Percentiles rank a stretch among this genome's conserved stretches.
Evolutionary conservation across 2,797 vertebrate genomes (phyloP).

Genomic region (Cyprinodon diabolis): DNA sequence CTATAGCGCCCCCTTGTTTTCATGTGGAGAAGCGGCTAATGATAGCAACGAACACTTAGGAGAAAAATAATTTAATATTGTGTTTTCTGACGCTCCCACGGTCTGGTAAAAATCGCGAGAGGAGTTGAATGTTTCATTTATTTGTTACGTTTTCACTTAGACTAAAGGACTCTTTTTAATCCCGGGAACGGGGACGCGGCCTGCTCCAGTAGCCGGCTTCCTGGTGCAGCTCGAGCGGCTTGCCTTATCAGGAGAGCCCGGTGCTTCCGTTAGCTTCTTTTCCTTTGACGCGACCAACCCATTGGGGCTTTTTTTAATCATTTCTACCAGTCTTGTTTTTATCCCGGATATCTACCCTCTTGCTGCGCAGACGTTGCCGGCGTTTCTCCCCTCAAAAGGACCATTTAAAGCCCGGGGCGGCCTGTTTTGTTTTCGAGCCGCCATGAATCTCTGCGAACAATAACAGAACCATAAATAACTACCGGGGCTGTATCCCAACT

Average conservation of each 20-base stretch:
- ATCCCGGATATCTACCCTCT: neutral
- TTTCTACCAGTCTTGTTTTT: neutral
- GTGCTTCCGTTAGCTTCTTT: constrained; percentile 46
- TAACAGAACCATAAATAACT: constrained; percentile 71
- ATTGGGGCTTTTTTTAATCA: neutral
- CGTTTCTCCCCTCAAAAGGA: constrained; percentile 14
- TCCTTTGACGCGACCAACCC: constrained; percentile 1
- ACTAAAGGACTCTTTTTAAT: constrained; percentile 39
- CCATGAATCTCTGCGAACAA: constrained; percentile 80
- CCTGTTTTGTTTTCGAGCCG: constrained; percentile 81
- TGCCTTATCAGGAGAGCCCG: constrained; percentile 56
- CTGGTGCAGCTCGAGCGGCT: constrained; percentile 58
- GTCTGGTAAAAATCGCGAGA: constrained; percentile 1
- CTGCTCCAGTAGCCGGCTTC: constrained; percentile 75
- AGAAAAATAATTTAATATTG: constrained; percentile 62
- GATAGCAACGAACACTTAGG: constrained; percentile 75
- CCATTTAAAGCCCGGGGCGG: constrained; percentile 52
- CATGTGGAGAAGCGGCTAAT: constrained; percentile 72
- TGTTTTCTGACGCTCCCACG: constrained; percentile 1
- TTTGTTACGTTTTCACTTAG: constrained; percentile 25
- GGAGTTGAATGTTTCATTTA: constrained; percentile 15
- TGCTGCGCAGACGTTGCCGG: constrained; percentile 3
- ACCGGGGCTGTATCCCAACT: constrained; percentile 37
- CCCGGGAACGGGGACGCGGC: constrained; percentile 69
- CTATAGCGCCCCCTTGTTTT: constrained; percentile 78